phyloP scores from a whole-genome alignment of 2,888 invertebrate genomes.

The Diplazon laetatorius region DNA sequence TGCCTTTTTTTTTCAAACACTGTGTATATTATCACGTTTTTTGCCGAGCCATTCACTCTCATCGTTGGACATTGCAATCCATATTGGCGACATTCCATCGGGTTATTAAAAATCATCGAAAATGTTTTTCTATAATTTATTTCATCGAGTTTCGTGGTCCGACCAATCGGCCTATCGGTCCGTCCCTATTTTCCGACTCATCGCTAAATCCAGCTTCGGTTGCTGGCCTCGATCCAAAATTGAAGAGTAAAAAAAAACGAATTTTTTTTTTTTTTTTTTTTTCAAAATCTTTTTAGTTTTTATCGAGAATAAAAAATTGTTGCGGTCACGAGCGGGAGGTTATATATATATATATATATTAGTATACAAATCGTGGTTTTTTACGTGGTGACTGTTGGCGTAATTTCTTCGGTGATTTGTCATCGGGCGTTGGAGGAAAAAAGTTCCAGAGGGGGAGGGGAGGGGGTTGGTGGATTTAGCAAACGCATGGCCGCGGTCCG shows the following conservation, averaged over 20 bases:
- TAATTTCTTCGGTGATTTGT: constrained; percentile 56
- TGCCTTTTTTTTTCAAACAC: too few relatives aligned
- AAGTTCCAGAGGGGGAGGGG: constrained; percentile 28
- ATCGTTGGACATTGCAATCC: background rate
- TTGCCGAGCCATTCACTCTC: background rate
- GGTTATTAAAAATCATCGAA: background rate
- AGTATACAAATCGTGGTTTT: constrained; percentile 21
- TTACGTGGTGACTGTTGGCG: constrained; percentile 39
- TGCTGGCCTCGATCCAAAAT: background rate
- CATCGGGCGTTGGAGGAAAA: constrained; percentile 48
- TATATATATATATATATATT: too few relatives aligned
- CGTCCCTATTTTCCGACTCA: background rate
- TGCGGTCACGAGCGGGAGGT: background rate
- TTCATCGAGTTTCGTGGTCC: background rate
- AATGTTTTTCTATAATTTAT: background rate
- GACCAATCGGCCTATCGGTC: too few relatives aligned
- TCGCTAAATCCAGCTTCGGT: background rate
- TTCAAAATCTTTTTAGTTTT: too few relatives aligned
- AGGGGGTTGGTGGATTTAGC: constrained; percentile 24
- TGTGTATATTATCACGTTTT: constrained; percentile 4
- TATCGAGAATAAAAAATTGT: background rate
- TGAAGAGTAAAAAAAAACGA: background rate
- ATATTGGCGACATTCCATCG: constrained; percentile 9
- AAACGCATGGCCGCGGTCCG: constrained; percentile 27
- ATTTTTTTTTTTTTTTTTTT: too few relatives aligned